phyloP scores from a whole-genome alignment of 2,113 vertebrate genomes.

The Mystacornis crossleyi region DNA sequence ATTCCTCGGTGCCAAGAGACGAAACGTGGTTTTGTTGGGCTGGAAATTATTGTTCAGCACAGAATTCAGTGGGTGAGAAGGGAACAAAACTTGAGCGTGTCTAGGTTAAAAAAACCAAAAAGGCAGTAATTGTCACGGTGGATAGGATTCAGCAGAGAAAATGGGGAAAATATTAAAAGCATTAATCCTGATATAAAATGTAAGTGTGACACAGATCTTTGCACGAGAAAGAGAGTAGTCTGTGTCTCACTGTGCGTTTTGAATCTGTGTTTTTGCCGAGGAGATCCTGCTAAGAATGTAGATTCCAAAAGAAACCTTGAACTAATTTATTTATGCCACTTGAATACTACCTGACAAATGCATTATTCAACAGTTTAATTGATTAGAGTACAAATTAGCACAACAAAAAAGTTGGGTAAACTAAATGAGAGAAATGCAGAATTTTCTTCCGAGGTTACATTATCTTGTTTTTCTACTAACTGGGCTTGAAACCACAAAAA shows the following conservation, averaged over 20 bases:
- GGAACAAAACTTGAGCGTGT: not conserved
- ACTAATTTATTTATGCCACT: not conserved
- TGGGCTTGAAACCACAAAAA: not conserved
- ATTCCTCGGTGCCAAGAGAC: not conserved
- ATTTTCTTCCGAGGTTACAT: not conserved
- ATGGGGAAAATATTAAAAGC: not conserved
- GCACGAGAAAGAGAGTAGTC: not conserved
- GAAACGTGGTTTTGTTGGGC: not conserved
- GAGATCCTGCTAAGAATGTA: not conserved
- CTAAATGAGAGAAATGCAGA: not conserved
- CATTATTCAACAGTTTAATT: not conserved
- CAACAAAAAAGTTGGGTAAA: not conserved
- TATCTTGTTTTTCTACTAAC: not conserved
- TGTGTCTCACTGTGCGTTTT: fast-evolving
- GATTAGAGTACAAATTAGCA: not conserved
- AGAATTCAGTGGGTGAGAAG: not conserved
- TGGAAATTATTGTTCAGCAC: not conserved
- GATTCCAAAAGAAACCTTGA: not conserved
- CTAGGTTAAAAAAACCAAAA: not conserved
- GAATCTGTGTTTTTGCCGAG: not conserved
- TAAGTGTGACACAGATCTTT: not conserved
- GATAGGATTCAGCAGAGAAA: not conserved
- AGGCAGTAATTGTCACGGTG: not conserved
- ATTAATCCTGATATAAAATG: not conserved
- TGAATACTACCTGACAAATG: not conserved